Conservation (phyloP, 2,113 vertebrate genomes). For the Chloebia gouldiae region DNA sequence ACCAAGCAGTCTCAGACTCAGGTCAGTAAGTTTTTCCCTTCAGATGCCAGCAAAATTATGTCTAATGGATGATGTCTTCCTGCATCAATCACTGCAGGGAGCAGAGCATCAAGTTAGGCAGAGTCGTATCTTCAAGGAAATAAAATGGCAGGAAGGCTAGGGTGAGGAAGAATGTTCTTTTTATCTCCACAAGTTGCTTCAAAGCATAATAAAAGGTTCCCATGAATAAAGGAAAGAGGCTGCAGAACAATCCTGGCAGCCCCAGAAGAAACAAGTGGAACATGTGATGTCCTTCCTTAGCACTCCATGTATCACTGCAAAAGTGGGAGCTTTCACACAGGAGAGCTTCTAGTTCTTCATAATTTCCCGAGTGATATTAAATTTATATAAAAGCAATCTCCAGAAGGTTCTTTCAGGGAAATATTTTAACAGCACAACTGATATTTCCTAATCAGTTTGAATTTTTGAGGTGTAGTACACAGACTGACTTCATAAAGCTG, state of each 20-base stretch:
- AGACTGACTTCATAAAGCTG: not conserved
- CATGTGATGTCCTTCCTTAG: not conserved
- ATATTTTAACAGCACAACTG: not conserved
- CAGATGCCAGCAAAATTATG: not conserved
- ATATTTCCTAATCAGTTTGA: not conserved
- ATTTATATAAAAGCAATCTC: not conserved
- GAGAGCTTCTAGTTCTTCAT: not conserved
- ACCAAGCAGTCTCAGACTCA: not conserved
- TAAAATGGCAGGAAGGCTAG: not conserved
- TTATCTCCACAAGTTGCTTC: not conserved
- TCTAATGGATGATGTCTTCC: not conserved
- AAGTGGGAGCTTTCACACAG: not conserved
- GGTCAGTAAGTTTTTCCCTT: not conserved
- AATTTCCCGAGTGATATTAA: not conserved
- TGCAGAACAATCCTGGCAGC: not conserved
- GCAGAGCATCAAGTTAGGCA: not conserved
- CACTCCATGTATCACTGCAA: not conserved
- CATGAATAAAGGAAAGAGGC: not conserved
- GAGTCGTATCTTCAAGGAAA: not conserved
- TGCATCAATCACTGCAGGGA: not conserved
- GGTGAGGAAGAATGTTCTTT: not conserved
- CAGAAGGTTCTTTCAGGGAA: not conserved
- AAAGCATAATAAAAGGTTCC: not conserved
- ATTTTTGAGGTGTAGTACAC: not conserved
- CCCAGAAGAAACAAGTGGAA: not conserved